Conservation (phyloP, 2,888 invertebrate genomes). For the Chrysodeixis includens region DNA sequence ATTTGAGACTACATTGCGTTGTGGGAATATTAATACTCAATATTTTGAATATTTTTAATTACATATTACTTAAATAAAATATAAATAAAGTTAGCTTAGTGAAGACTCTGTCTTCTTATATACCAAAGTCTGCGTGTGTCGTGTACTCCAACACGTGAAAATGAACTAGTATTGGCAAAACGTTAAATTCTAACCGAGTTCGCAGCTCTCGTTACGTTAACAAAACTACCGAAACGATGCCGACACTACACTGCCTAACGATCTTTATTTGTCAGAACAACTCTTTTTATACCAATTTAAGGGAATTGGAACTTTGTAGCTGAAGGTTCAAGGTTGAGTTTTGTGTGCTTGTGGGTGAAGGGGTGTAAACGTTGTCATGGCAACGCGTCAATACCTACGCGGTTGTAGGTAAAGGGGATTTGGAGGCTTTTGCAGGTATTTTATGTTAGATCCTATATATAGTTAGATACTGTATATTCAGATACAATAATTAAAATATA, state of each 20-base stretch:
- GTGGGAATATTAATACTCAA: too few species aligned
- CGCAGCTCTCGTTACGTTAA: conserved; percentile 64
- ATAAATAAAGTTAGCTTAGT: too few species aligned
- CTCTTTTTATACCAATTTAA: conserved; percentile 51
- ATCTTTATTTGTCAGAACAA: conserved; percentile 64
- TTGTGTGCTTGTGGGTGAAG: conserved; percentile 12
- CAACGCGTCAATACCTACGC: conserved; percentile 49
- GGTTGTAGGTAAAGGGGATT: conserved; percentile 35
- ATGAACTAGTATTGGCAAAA: conserved; percentile 49
- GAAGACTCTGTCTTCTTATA: too few species aligned
- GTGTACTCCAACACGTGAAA: conserved; percentile 8
- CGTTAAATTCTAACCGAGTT: conserved; percentile 61
- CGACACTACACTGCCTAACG: conserved; percentile 70
- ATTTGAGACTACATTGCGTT: too few species aligned
- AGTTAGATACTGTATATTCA: too few species aligned
- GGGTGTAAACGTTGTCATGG: conserved; percentile 54
- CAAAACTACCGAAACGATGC: conserved; percentile 66
- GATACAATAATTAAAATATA: too few species aligned
- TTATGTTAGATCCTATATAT: neutral
- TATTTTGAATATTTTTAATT: too few species aligned
- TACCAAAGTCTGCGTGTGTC: too few species aligned
- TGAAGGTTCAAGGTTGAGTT: conserved; percentile 27
- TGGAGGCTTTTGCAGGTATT: neutral
- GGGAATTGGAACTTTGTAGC: conserved; percentile 51
- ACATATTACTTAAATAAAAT: too few species aligned